A percentile compares a stretch with the other conserved stretches of the same genome.
Conservation (phyloP, 1,140 invertebrate genomes). For the Acromyrmex echinatior region DNA sequence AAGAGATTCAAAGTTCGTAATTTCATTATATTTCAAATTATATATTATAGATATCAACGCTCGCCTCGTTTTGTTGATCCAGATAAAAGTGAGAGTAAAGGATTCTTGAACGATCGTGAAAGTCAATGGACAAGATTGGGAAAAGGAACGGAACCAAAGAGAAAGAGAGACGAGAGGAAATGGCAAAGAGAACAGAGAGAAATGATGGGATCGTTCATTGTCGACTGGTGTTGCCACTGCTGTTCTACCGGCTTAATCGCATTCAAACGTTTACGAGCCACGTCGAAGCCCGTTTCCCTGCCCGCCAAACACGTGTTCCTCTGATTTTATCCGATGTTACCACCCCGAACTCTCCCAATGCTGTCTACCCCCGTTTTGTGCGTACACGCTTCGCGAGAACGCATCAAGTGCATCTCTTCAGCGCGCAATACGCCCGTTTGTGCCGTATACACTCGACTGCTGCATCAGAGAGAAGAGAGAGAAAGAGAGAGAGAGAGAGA, state of each 20-base stretch:
- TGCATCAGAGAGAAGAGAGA: constrained; percentile 3
- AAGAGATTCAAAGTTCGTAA: background rate
- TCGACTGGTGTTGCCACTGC: constrained; percentile 37
- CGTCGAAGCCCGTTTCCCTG: constrained; percentile 1
- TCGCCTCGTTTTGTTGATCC: background rate
- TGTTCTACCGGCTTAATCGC: constrained; percentile 51
- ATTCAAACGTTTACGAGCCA: constrained; percentile 57
- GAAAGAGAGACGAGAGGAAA: background rate
- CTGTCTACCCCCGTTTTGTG: background rate
- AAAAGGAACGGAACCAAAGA: background rate
- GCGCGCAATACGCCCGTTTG: constrained; percentile 13
- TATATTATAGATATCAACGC: background rate
- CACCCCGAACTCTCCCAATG: background rate
- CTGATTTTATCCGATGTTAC: constrained; percentile 54
- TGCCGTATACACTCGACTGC: background rate
- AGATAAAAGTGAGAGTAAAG: background rate
- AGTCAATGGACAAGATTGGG: background rate
- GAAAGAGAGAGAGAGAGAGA: constrained; percentile 6
- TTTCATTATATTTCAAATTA: background rate
- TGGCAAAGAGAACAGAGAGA: constrained; percentile 17
- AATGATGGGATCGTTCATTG: constrained; percentile 19
- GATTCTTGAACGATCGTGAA: background rate
- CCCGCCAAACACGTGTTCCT: constrained; percentile 27
- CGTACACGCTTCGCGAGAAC: constrained; percentile 36
- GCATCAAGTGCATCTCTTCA: constrained; percentile 29